Evolutionary conservation across 2,113 vertebrate species (phyloP).

Genomic region (Siniperca knerii): DNA sequence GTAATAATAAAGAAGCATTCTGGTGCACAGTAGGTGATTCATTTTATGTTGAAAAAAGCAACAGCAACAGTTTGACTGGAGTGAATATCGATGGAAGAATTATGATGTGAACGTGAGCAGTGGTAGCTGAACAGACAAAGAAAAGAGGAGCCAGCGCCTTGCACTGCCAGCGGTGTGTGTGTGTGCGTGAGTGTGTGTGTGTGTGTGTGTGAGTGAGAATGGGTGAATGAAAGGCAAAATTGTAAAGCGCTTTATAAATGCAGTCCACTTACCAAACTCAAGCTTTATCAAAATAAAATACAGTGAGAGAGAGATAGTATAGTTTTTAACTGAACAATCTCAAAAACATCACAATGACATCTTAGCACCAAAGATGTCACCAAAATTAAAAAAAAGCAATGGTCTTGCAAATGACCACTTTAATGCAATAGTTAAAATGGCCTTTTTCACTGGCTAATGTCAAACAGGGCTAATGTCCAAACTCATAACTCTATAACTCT

Average conservation of each 20-base stretch:
- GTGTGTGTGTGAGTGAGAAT: too few species aligned
- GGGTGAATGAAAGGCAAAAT: too few species aligned
- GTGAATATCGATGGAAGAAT: conserved; percentile 15
- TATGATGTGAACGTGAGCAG: conserved; percentile 1
- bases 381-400: not conserved
- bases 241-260: too few species aligned
- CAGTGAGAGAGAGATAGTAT: not conserved
- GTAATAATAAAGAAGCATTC: not conserved
- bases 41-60: not conserved
- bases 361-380: not conserved
- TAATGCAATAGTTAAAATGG: conserved; percentile 12
- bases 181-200: too few species aligned
- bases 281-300: not conserved
- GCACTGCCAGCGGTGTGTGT: too few species aligned
- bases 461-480: conserved; percentile 39
- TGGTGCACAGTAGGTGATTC: not conserved
- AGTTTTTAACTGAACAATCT: not conserved
- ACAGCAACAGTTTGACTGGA: not conserved
- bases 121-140: conserved; percentile 16
- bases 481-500: conserved; percentile 44
- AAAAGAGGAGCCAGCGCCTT: not conserved
- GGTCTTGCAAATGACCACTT: not conserved
- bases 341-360: not conserved
- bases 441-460: conserved; percentile 31
- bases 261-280: not conserved